These are phyloP conservation scores for Nemurella pictetii DNA, from an alignment of 2,888 invertebrate genomes.

Conservation along the genomic window DNA sequence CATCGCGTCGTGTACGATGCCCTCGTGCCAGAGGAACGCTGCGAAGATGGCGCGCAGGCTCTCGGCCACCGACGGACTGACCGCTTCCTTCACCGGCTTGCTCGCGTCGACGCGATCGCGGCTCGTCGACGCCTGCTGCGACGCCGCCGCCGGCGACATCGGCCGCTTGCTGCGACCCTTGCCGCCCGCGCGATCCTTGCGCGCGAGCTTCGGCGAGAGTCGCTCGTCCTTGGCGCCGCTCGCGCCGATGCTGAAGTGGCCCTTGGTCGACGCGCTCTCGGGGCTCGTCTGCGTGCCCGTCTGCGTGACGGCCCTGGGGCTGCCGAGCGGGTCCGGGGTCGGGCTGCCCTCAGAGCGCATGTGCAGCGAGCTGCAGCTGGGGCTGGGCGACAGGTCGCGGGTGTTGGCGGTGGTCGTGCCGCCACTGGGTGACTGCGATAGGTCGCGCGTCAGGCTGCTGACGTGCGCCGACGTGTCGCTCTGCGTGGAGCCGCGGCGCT, in stretches of 20 bases:
- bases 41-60: constrained; percentile 94
- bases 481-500: constrained; percentile 58
- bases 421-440: constrained; percentile 61
- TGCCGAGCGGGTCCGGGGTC: constrained; percentile 46
- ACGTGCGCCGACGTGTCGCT: constrained; percentile 66
- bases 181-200: constrained; percentile 58
- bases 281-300: constrained; percentile 74
- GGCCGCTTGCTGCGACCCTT: constrained; percentile 49
- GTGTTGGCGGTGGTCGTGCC: constrained; percentile 53
- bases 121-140: constrained; percentile 49
- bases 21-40: constrained; percentile 96
- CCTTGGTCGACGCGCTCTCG: constrained; percentile 51
- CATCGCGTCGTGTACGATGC: constrained; percentile 96
- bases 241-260: constrained; percentile 65
- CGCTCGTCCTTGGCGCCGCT: constrained; percentile 56
- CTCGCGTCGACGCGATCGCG: constrained; percentile 48
- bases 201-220: constrained; percentile 58
- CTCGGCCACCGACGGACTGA: constrained; percentile 89
- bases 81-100: constrained; percentile 53
- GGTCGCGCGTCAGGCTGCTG: constrained; percentile 64
- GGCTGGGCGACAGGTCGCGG: constrained; percentile 52
- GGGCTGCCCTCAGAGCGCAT: constrained; percentile 55
- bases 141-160: constrained; percentile 51
- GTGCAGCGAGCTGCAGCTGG: constrained; percentile 58
- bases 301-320: constrained; percentile 58